Base-by-base conservation (phyloP, 1,140 invertebrate genomes). In the Arion vulgaris region DNA sequence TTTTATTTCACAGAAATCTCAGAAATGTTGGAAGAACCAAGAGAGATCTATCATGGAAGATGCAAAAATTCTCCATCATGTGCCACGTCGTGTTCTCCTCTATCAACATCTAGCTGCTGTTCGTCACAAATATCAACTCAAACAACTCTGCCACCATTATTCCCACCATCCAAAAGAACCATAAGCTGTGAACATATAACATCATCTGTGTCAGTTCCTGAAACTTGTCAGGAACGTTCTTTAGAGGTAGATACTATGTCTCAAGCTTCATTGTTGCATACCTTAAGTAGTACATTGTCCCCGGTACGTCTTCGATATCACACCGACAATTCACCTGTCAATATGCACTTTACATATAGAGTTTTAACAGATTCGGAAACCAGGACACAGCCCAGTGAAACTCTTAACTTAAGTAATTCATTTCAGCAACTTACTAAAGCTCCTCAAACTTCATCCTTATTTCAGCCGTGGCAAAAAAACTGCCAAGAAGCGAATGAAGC, bases 61-160 rank as follows among this genome's bases (percentile, higher is more conserved):
- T 69, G 51, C 41, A 69, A 57, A 68, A 71, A 49, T 36, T 0
- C 78, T 2, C 71, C 36, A 17, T 49, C 75, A 45, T 66, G 51
- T 62, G 72, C 53, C 13, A 2, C 53, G 1, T 45, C 32, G 13
- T 26, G 19, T 53, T 39, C 80, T n/a, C 38, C 57, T 2, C 38
- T 57, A 26, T 11, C 57, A 26, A 26, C 39, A 62, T 39, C 53
- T 57, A 19, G 7, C 15, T 5, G 19, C 53, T 23, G 15, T 57
- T 57, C n/a, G n/a, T n/a, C 34, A 36, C 38, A 19, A 9, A 23
- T 71, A 17, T 9, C 28, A 26, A 32, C n/a, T 66, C 28, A 9
- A 32, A 28, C n/a, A 66, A 17, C n/a, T 28, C n/a, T 4, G 23
- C 4, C 28, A 34, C 17, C 62, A 13, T 28, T 28, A 66, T 9